phyloP scores from a whole-genome alignment of 2,888 invertebrate genomes.

The Lycia hirtaria region DNA sequence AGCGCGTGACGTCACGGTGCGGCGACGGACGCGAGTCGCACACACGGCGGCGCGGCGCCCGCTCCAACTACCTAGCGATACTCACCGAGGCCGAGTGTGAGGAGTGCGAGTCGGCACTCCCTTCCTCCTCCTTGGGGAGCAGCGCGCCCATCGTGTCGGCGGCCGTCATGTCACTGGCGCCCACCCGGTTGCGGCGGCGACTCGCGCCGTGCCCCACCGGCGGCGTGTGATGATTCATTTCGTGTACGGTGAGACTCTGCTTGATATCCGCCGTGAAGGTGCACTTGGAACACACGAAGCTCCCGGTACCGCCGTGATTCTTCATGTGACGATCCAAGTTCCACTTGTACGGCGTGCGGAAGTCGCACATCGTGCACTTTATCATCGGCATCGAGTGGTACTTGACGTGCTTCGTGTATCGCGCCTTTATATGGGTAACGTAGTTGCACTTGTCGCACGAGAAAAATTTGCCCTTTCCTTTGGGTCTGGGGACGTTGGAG shows the following conservation, averaged over 20 bases:
- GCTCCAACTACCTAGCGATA: slow-evolving; percentile 49
- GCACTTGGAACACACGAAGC: slow-evolving; percentile 93
- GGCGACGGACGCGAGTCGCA: slow-evolving; percentile 59
- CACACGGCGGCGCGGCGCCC: slow-evolving; percentile 45
- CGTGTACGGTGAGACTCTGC: slow-evolving; percentile 95
- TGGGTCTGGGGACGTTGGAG: slow-evolving; percentile 62
- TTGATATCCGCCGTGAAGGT: slow-evolving; percentile 96
- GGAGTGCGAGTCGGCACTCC: slow-evolving; percentile 80
- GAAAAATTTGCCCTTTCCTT: slow-evolving; percentile 91
- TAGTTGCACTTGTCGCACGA: slow-evolving; percentile 96
- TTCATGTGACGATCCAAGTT: slow-evolving; percentile 97
- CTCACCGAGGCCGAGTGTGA: slow-evolving; percentile 78
- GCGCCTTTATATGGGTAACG: slow-evolving; percentile 94
- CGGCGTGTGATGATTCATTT: slow-evolving; percentile 95
- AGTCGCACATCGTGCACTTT: slow-evolving; percentile 96
- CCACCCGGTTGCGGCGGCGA: slow-evolving; percentile 90
- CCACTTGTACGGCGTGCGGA: slow-evolving; percentile 96
- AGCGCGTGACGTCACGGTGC: slow-evolving; percentile 69
- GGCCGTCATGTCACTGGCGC: slow-evolving; percentile 87
- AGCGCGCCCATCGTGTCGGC: slow-evolving; percentile 60
- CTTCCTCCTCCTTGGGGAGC: slow-evolving; percentile 78
- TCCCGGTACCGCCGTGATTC: slow-evolving; percentile 95
- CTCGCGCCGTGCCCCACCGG: slow-evolving; percentile 88
- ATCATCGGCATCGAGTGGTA: slow-evolving; percentile 98
- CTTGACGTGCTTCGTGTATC: slow-evolving; percentile 96